Conservation (phyloP, 2,888 invertebrate genomes). For the Carcina quercana region DNA sequence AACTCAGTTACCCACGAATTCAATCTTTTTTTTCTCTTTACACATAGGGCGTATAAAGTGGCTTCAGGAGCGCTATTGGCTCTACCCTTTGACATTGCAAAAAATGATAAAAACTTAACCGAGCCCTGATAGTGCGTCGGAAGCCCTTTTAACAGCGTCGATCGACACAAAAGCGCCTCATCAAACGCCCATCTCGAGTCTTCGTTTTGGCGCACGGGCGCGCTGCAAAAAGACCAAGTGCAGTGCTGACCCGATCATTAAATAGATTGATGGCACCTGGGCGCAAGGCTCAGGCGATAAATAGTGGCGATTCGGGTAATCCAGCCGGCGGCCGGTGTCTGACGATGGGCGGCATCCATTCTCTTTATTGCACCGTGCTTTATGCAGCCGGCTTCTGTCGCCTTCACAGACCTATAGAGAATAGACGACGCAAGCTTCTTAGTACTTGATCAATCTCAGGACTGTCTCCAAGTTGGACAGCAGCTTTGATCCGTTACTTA, state of each 20-base stretch:
- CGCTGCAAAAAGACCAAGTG: conserved; percentile 63
- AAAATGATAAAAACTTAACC: conserved; percentile 29
- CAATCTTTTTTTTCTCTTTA: too few species aligned
- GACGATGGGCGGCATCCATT: conserved; percentile 72
- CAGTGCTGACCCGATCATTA: conserved; percentile 74
- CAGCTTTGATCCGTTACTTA: too few species aligned
- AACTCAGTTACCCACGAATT: too few species aligned
- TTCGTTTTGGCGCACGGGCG: conserved; percentile 54
- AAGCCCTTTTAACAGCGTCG: conserved; percentile 60
- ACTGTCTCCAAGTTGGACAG: too few species aligned
- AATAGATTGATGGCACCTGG: conserved; percentile 75
- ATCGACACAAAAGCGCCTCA: conserved; percentile 70
- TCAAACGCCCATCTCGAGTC: conserved; percentile 70
- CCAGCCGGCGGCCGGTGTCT: conserved; percentile 61
- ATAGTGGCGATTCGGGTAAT: conserved; percentile 74
- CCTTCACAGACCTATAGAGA: too few species aligned
- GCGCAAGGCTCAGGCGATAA: conserved; percentile 71
- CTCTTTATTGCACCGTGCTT: conserved; percentile 74
- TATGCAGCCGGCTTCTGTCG: conserved; percentile 44
- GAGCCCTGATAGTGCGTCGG: conserved; percentile 47
- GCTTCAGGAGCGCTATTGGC: too few species aligned
- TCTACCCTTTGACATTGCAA: conserved; percentile 25
- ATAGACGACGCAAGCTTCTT: too few species aligned
- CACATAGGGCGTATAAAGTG: too few species aligned
- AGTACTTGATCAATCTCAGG: too few species aligned